Evolutionary conservation across 2,797 vertebrate genomes (phyloP).

Genomic region (Arremon brunneinucha): DNA sequence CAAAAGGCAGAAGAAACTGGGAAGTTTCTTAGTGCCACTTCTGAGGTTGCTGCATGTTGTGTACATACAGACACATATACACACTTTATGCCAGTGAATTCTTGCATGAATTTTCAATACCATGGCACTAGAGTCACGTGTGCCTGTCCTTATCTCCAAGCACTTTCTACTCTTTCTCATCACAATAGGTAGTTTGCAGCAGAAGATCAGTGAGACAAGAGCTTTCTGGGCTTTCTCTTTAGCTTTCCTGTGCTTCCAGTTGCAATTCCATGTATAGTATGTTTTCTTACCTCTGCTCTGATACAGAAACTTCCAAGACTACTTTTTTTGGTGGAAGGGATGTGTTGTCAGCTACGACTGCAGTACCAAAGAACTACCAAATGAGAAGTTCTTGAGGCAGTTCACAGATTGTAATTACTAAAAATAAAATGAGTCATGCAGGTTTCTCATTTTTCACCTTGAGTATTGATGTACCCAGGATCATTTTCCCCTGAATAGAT

Average conservation of each 20-base stretch:
- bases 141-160: background rate
- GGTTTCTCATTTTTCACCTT: background rate
- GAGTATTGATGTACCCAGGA: background rate
- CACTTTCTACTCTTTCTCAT: background rate
- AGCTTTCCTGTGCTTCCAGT: background rate
- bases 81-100: background rate
- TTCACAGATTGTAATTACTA: background rate
- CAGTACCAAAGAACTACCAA: background rate
- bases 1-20: background rate
- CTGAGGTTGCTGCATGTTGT: background rate
- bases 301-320: background rate
- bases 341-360: background rate
- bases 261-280: background rate
- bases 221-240: background rate
- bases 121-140: background rate
- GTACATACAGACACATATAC: accelerated
- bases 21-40: background rate
- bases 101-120: background rate
- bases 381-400: background rate
- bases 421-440: background rate
- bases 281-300: background rate
- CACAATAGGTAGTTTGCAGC: background rate
- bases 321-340: background rate
- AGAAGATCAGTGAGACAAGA: background rate
- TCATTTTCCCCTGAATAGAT: background rate